Base-by-base conservation (phyloP, 2,888 invertebrate genomes). In the Spodoptera exigua region DNA sequence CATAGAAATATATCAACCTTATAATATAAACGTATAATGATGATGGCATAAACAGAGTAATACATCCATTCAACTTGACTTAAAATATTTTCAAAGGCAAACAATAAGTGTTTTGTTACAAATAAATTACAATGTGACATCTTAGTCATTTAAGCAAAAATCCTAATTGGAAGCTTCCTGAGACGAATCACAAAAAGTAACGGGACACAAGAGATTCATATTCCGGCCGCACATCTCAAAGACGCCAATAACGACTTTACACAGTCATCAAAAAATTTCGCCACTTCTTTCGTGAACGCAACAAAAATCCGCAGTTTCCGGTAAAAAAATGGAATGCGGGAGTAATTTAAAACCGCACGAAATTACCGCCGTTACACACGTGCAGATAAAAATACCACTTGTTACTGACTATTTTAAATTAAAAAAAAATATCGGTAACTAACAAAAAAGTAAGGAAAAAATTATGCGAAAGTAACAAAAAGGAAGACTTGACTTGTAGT, bases 271-370 rank as follows among this genome's bases (percentile, higher is more conserved):
- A 79, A 80, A 84, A 83, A 83, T 78, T 77, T 76, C 78, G 81
- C 81, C 79, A 77, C 78, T 80, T 82, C 84, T 74, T 80, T 77
- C 86, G 84, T 84, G 79, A 51, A 40, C 85, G 79, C 77, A 78
- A 27, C 84, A 87, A 90, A 92, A 91, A 91, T 89, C 88, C 76
- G 75, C 86, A 77, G 87, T 86, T 92, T 93, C 93, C 93, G 92
- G 87, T 87, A 84, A 89, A 90, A 90, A 92, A 90, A 84, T 76
- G 87, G 86, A 85, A 85, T 83, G 83, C 80, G 65, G 65, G 40
- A 79, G 92, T 91, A 93, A 93, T 91, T 90, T 92, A 80, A 93
- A 83, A 90, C 92, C 89, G 86, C 90, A 90, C 87, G 66, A 90
- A 92, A 92, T 91, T 88, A 86, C 85, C 74, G 83, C 84, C 82